These are phyloP conservation scores for Sycon ciliatum DNA, from an alignment of 37 sponge, comb jelly and placozoan species.

Conservation along the genomic window DNA sequence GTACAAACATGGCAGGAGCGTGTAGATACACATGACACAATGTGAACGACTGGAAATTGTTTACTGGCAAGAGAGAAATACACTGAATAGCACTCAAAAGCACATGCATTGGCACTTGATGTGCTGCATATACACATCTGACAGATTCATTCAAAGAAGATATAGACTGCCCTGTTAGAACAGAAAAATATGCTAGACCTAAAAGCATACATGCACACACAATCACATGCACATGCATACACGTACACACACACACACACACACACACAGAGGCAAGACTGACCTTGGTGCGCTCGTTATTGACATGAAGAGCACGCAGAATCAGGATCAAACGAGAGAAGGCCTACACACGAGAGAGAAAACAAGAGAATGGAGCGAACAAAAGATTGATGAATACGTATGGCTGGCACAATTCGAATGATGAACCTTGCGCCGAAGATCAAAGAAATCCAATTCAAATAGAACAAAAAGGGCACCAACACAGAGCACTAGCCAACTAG, in stretches of 20 bases:
- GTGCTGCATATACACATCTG: too few species aligned
- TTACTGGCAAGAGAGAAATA: neutral
- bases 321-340: constrained; percentile 95
- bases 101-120: too few species aligned
- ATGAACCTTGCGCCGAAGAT: too few species aligned
- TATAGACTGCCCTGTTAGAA: too few species aligned
- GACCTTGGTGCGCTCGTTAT: constrained; percentile 89
- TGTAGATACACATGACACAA: neutral
- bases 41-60: neutral
- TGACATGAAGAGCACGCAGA: constrained; percentile 95
- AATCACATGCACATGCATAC: neutral
- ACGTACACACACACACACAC: neutral
- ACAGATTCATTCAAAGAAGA: too few species aligned
- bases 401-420: too few species aligned
- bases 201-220: neutral
- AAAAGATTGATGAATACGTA: neutral
- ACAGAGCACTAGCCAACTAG: too few species aligned
- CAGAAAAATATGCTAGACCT: too few species aligned
- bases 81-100: neutral
- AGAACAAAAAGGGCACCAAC: too few species aligned
- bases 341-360: constrained; percentile 38
- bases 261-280: neutral
- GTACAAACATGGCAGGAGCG: neutral
- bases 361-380: neutral
- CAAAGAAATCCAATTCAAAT: too few species aligned